These are phyloP conservation scores for Ctena decussata DNA, from an alignment of 2,888 invertebrate genomes.

Conservation along the genomic window DNA sequence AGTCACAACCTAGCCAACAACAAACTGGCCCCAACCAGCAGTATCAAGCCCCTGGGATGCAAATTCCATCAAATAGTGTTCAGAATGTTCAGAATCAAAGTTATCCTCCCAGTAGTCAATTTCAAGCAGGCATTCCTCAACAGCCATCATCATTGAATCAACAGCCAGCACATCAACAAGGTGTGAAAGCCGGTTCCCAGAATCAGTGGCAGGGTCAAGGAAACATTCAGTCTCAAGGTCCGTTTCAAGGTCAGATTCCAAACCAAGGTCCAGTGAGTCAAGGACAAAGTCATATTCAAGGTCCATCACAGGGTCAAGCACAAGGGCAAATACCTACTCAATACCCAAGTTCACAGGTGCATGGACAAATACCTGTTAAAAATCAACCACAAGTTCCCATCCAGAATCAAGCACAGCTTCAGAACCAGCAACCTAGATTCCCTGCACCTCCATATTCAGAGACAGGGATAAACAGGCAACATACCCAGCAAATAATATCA, in stretches of 20 bases:
- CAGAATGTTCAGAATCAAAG: constrained; percentile 21
- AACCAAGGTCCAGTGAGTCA: not conserved
- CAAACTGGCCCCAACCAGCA: not conserved
- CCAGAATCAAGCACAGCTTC: not conserved
- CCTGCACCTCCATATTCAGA: constrained; percentile 39
- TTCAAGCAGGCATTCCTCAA: not conserved
- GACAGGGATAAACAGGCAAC: constrained; percentile 33
- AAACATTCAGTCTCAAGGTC: not conserved
- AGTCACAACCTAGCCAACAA: constrained; percentile 22
- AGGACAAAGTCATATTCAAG: constrained; percentile 8
- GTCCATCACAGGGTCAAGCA: not conserved
- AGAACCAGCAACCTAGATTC: constrained; percentile 18
- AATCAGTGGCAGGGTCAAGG: not conserved
- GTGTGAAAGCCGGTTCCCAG: not conserved
- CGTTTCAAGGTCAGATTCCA: constrained; percentile 24
- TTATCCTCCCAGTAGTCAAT: constrained; percentile 1
- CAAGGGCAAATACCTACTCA: not conserved
- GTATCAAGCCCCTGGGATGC: not conserved
- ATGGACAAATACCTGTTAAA: not conserved
- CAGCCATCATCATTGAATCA: not conserved
- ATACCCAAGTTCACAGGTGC: not conserved
- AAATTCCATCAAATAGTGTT: not conserved
- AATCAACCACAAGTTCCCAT: not conserved
- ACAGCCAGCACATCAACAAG: not conserved
- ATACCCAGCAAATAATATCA: constrained; percentile 28